Base-by-base conservation (phyloP, 2,888 invertebrate genomes). In the Chouioia cunea region DNA sequence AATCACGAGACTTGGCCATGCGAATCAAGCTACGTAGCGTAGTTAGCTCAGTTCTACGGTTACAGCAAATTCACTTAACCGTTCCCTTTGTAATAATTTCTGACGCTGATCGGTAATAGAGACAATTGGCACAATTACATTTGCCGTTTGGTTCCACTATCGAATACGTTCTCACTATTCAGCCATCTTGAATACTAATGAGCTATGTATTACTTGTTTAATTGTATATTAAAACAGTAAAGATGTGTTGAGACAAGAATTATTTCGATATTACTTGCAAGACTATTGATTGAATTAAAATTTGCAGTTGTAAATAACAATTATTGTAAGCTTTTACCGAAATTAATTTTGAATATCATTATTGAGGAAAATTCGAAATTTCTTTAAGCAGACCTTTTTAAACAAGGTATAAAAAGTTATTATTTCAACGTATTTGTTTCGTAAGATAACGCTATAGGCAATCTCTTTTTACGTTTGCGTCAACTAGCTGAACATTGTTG, bases 41-140 rank as follows among this genome's bases (percentile, higher is more conserved):
- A 12, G 23, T 23, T 10, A 8, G 44, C 12, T 6, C 18, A n/a
- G 27, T 15, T 58, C 20, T 43, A 23, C 53, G 22, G 18, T 22
- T 16, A 47, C 16, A 59, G 53, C 27, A 15, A 27, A 67, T 60
- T 46, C 52, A 18, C 54, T 60, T 18, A 59, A 53, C 66, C 66
- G 68, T 78, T 77, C 76, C 77, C 75, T 77, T 75, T 73, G 77
- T 76, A 76, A 79, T 79, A 77, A 80, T 79, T 78, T 77, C 79
- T 78, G 79, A 79, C 78, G 77, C 74, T 74, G 78, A 78, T 78
- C 78, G 76, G 80, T 80, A 81, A 81, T 81, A 79, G 79, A 81
- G 79, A 81, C 77, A 76, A 79, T 79, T 74, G 78, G 73, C 72
- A 77, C 81, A 82, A 80, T 82, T 81, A 77, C 78, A 78, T 82